Evolutionary conservation across 64 coral and sea anemone genomes (phyloP).

Genomic region (Acropora tenuis): DNA sequence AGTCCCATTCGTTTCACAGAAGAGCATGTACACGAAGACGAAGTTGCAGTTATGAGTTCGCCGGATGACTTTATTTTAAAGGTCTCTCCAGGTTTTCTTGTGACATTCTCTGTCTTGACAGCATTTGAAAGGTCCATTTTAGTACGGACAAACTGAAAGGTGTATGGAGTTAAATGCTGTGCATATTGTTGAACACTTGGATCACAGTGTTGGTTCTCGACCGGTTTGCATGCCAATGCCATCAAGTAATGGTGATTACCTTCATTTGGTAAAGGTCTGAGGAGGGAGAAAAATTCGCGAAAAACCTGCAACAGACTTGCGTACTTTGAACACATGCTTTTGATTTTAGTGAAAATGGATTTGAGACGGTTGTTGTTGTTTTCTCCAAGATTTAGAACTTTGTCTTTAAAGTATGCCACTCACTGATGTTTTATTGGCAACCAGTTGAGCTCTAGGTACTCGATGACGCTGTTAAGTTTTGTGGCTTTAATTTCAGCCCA

Average conservation of each 20-base stretch:
- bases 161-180: conserved; percentile 44
- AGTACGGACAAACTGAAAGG: conserved; percentile 42
- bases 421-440: conserved; percentile 68
- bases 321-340: conserved; percentile 61
- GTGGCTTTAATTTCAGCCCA: conserved; percentile 21
- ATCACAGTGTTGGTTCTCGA: background rate
- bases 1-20: conserved; percentile 27
- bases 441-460: conserved; percentile 69
- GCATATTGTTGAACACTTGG: background rate
- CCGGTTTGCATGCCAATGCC: background rate
- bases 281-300: conserved; percentile 24
- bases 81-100: conserved; percentile 1
- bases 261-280: conserved; percentile 39
- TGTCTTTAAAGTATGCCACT: conserved; percentile 62
- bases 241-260: conserved; percentile 47
- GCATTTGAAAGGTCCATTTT: conserved; percentile 20
- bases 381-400: conserved; percentile 61
- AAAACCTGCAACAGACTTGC: conserved; percentile 58
- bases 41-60: background rate
- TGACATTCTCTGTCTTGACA: background rate
- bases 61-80: background rate
- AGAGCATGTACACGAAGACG: conserved; percentile 31
- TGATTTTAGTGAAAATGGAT: conserved; percentile 47
- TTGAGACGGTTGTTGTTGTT: conserved; percentile 49
- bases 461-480: conserved; percentile 42